Percentiles rank a stretch among this genome's conserved stretches.
Evolutionary conservation across 1,140 invertebrate species (phyloP).

Genomic region (Drosophila ercepeae): DNA sequence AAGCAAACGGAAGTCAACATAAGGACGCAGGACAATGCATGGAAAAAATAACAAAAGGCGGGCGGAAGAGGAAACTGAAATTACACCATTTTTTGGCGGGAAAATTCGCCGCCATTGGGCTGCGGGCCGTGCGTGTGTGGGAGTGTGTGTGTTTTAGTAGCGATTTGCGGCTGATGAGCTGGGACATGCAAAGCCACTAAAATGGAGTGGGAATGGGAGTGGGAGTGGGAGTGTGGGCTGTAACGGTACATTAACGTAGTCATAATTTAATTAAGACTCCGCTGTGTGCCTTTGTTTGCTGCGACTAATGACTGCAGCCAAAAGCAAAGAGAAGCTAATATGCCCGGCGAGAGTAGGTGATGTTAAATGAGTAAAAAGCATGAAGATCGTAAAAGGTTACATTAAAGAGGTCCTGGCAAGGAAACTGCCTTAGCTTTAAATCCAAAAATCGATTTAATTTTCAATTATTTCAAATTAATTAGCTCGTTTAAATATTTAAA

Average conservation of each 20-base stretch:
- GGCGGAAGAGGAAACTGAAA: slow-evolving; percentile 37
- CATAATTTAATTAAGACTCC: slow-evolving; percentile 77
- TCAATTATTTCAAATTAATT: slow-evolving; percentile 20
- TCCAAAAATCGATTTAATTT: slow-evolving; percentile 6
- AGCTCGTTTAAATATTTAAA: slow-evolving; percentile 19
- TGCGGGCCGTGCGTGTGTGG: slow-evolving; percentile 2
- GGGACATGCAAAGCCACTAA: slow-evolving; percentile 70
- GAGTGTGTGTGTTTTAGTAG: slow-evolving; percentile 17
- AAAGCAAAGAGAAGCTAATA: slow-evolving; percentile 16
- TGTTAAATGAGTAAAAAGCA: neutral
- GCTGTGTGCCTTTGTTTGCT: slow-evolving; percentile 31
- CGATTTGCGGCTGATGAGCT: slow-evolving; percentile 69
- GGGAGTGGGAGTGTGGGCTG: slow-evolving; percentile 12
- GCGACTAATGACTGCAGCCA: slow-evolving; percentile 29
- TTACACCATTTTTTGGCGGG: slow-evolving; percentile 34
- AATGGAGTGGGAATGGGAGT: slow-evolving; percentile 3
- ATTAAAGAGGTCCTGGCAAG: neutral
- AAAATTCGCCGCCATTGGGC: no score
- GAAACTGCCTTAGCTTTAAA: no score
- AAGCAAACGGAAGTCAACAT: slow-evolving; percentile 51
- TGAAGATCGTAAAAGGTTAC: no score
- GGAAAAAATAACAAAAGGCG: slow-evolving; percentile 24
- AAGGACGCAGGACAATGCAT: slow-evolving; percentile 34
- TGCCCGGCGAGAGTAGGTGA: slow-evolving; percentile 10
- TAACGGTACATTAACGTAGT: slow-evolving; percentile 78